These are phyloP conservation scores for Actinia tenebrosa DNA, from an alignment of 64 coral and sea anemone species.

Conservation along the genomic window DNA sequence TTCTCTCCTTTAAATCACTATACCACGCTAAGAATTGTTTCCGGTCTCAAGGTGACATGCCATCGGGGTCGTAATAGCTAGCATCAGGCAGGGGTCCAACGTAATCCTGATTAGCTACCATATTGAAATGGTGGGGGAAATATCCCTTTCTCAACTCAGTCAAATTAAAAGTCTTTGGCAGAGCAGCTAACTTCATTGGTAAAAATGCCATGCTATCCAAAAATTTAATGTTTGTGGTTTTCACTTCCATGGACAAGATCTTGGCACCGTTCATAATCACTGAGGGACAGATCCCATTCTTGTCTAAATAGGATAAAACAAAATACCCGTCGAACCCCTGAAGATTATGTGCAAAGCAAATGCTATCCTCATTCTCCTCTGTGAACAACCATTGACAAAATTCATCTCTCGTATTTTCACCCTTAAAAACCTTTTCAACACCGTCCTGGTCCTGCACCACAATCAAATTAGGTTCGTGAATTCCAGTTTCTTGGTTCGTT, in stretches of 20 bases:
- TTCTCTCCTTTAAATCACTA: background rate
- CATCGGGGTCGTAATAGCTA: conserved; percentile 29
- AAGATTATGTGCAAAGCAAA: conserved; percentile 34
- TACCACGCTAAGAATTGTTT: conserved; percentile 31
- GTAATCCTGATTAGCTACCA: background rate
- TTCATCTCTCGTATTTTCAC: background rate
- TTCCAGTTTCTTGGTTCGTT: conserved; percentile 17
- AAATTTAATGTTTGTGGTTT: background rate
- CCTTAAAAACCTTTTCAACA: conserved; percentile 19
- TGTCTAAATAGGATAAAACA: background rate
- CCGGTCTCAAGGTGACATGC: background rate
- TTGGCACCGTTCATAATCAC: conserved; percentile 23
- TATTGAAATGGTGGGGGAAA: conserved; percentile 42
- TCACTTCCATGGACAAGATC: background rate
- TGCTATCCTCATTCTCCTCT: background rate
- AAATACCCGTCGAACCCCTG: conserved; percentile 36
- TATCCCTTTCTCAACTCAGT: conserved; percentile 23
- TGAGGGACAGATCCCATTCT: background rate
- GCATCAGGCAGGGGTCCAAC: conserved; percentile 1
- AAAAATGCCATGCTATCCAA: conserved; percentile 26
- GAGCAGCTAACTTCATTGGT: background rate
- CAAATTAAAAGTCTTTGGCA: conserved; percentile 47
- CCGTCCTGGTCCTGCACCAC: conserved; percentile 1
- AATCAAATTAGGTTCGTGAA: conserved; percentile 18
- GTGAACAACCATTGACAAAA: conserved; percentile 34